Percentiles rank a stretch among this genome's conserved stretches.
phyloP scores from a whole-genome alignment of 1,140 invertebrate species.

The Odontomachus brunneus region DNA sequence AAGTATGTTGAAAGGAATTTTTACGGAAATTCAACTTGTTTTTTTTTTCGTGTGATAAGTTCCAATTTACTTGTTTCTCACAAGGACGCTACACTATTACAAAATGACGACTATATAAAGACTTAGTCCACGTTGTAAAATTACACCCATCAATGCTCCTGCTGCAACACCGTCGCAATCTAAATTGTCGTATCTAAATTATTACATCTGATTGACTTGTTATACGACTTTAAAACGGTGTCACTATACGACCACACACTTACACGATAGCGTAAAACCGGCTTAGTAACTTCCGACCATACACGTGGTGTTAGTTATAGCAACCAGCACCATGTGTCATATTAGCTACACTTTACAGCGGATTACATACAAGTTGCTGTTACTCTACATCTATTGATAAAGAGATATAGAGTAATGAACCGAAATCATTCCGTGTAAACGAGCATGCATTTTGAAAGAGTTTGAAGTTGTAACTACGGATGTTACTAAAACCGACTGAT shows the following conservation, averaged over 20 bases:
- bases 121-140: slow-evolving; percentile 5
- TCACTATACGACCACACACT: neutral
- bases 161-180: neutral
- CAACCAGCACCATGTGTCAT: too few species aligned
- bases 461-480: too few species aligned
- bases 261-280: too few species aligned
- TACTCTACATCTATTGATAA: too few species aligned
- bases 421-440: too few species aligned
- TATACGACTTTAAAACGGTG: neutral
- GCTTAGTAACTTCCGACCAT: too few species aligned
- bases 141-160: neutral
- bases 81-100: neutral
- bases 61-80: neutral
- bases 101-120: neutral
- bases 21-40: neutral
- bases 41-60: neutral
- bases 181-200: slow-evolving; percentile 19
- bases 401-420: too few species aligned
- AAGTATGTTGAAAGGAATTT: neutral
- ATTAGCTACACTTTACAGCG: too few species aligned
- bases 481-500: too few species aligned
- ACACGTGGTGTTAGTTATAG: too few species aligned
- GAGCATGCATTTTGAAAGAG: too few species aligned
- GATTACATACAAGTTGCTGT: too few species aligned
- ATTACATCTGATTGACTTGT: neutral